These are phyloP conservation scores for Dasypus novemcinctus DNA, from an alignment of 2,113 vertebrate species.

Conservation along the genomic window DNA sequence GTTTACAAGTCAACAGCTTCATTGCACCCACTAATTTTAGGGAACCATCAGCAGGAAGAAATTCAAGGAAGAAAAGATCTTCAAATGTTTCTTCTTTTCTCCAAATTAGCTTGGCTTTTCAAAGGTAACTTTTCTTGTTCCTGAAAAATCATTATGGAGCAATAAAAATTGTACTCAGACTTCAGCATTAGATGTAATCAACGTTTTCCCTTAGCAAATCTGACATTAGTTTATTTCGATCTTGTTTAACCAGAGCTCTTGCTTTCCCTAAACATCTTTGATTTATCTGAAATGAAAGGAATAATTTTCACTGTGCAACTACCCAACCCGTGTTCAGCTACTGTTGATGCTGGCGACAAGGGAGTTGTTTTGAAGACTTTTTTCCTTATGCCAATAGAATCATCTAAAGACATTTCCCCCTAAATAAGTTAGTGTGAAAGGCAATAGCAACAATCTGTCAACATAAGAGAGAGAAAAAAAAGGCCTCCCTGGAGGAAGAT, in stretches of 20 bases:
- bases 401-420: constrained; percentile 53
- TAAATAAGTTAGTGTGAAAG: constrained; percentile 65
- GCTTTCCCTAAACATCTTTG: constrained; percentile 68
- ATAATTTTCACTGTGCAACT: constrained; percentile 82
- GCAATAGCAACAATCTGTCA: constrained; percentile 78
- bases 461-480: constrained; percentile 50
- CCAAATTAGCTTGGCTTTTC: constrained; percentile 27
- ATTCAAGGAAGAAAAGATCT: constrained; percentile 43
- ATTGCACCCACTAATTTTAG: rapidly evolving
- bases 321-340: constrained; percentile 71
- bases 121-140: background rate
- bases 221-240: constrained; percentile 69
- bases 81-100: constrained; percentile 40
- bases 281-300: constrained; percentile 81
- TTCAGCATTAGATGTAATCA: background rate
- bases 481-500: constrained; percentile 48
- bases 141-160: background rate
- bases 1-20: constrained; percentile 53
- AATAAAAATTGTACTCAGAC: background rate
- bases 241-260: constrained; percentile 53
- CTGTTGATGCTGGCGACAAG: constrained; percentile 80
- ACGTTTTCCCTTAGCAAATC: constrained; percentile 38
- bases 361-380: constrained; percentile 78
- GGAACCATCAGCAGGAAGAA: constrained; percentile 45
- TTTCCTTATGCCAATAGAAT: constrained; percentile 76